Evolutionary conservation across 2,888 invertebrate genomes (phyloP), one percentile per base, ranked within the genome.

Genomic region (Blastobasis lacticolella): DNA sequence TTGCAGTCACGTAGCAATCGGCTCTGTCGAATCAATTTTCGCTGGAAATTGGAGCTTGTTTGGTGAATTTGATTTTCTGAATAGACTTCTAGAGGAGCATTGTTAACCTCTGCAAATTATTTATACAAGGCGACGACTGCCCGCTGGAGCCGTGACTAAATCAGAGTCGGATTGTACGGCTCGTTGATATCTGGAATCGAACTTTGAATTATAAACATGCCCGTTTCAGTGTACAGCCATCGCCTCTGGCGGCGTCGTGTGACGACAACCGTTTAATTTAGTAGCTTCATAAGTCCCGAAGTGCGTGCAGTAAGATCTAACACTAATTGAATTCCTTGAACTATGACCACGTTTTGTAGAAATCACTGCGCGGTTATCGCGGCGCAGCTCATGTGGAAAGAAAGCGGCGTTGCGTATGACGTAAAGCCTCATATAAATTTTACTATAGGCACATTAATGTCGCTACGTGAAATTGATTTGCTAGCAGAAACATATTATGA

Each of bases 381-480:
- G 64, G 42, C 42, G 42, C 67, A 73, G 75, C 67, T 77, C 73
- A 73, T 75, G 67, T 75, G 73, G 69, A 75, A 76, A 77, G 65
- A 81, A 85, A 82, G 78, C 75, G 71, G 70, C 65, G 65, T 72
- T 64, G 64, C 71, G 65, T 73, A 69, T 83, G 86, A 84, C 84
- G 86, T 83, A 82, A 79, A 77, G 73, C 77, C 75, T 79, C 84
- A 83, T 86, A 87, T 87, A 87, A 87, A 87, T 85, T 86, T 86
- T 85, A 84, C 84, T 86, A 84, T 85, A 78, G 76, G 74, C 80
- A 83, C 83, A 87, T 88, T 87, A 87, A 87, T 85, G 86, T 87
- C 83, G 81, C 80, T 82, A 86, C 85, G 85, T 85, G 87, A 88
- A 88, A 87, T 87, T 87, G 88, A 88, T 88, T 88, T 88, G 85